Evolutionary conservation across 1,140 invertebrate species (phyloP), one percentile per base, ranked within the genome.

Genomic region (Chironomus tepperi): DNA sequence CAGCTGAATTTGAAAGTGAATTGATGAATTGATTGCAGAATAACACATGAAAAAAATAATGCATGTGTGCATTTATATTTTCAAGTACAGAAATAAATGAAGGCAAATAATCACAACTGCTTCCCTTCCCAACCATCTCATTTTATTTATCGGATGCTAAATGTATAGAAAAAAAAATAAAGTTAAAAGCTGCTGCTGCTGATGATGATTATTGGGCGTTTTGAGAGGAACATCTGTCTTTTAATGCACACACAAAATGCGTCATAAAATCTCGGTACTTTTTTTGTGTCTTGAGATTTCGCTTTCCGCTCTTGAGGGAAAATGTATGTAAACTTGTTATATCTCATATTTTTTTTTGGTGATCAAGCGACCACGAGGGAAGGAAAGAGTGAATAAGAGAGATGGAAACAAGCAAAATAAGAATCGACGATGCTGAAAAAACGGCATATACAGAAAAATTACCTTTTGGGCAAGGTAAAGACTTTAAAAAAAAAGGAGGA

Each of bases 71-170:
- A n/a, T 7, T 57, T 57, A n/a, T 12, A 57, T n/a, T 57, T 57
- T 10, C 9, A 57, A 57, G 47, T 57, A n/a, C 9, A 57, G 47
- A 34, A 34, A 34, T 34, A 18, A 70, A 70, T 15, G 19, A 21
- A 70, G 16, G 18, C 16, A 70, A 70, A 70, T 70, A 18, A 70
- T 70, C 65, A 70, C 65, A 70, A 70, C 65, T 70, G 65, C 18
- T 70, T 70, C 65, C 65, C 18, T 70, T 70, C 16, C n/a, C n/a
- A 57, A n/a, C 47, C 9, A 12, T 57, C n/a, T n/a, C 47, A 57
- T 57, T n/a, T 12, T 12, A 57, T 12, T n/a, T n/a, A 57, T 57
- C 47, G n/a, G 9, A 57, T 12, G 47, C n/a, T n/a, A 7, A 57
- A n/a, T 19, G 65, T 70, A 21, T 70, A 21, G 47, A 10, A 21